A percentile compares a stretch with the other conserved stretches of the same genome.
These are phyloP conservation scores for Xestia c-nigrum DNA, from an alignment of 2,888 invertebrate species.

Conservation along the genomic window DNA sequence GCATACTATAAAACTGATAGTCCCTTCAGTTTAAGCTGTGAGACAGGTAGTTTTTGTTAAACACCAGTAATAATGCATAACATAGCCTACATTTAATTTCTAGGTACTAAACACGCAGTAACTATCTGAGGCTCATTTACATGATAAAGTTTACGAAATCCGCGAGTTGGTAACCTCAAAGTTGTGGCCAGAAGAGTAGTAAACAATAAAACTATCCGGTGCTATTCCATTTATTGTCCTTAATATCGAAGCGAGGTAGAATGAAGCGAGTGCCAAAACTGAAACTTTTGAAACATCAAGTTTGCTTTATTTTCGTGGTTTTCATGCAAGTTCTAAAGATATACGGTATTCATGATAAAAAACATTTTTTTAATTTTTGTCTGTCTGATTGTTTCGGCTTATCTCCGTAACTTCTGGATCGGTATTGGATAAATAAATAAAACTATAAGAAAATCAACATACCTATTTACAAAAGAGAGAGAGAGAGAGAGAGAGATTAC, in stretches of 20 bases:
- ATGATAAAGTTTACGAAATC: slow-evolving; percentile 26
- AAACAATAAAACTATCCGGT: slow-evolving; percentile 44
- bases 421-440: no score
- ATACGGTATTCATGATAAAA: no score
- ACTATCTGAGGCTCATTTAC: slow-evolving; percentile 30
- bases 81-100: slow-evolving; percentile 8
- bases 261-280: slow-evolving; percentile 46
- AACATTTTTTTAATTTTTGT: no score
- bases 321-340: slow-evolving; percentile 5
- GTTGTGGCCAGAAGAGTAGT: slow-evolving; percentile 23
- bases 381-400: no score
- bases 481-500: no score
- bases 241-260: slow-evolving; percentile 26
- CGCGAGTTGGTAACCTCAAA: slow-evolving; percentile 19
- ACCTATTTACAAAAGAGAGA: no score
- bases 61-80: neutral
- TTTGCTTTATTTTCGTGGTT: slow-evolving; percentile 30
- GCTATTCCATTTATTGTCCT: slow-evolving; percentile 36
- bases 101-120: neutral
- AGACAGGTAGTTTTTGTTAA: neutral
- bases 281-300: slow-evolving; percentile 30
- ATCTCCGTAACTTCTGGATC: no score
- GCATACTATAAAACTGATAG: neutral
- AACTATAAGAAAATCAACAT: no score
- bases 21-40: neutral